Conservation (phyloP, 2,797 vertebrate species). For the Enteromius paludinosus region DNA sequence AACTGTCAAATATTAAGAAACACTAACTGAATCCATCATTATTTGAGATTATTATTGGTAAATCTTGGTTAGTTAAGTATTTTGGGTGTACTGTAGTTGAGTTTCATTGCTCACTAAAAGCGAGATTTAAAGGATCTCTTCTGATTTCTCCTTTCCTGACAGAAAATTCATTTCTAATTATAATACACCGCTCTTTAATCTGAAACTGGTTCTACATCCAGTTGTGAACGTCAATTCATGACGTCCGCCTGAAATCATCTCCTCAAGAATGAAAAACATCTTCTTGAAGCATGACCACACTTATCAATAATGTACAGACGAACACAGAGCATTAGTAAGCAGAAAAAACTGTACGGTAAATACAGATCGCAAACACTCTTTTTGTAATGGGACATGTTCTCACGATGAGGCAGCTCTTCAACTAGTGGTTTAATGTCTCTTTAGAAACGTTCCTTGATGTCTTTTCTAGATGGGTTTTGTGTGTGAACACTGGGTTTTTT, state of each 20-base stretch:
- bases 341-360: not conserved
- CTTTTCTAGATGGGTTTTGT: not conserved
- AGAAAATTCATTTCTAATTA: not conserved
- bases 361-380: too few relatives aligned
- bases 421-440: not conserved
- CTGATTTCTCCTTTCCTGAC: not conserved
- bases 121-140: not conserved
- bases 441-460: not conserved
- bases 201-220: not conserved
- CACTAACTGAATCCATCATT: not conserved
- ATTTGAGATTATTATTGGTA: not conserved
- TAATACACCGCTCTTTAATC: not conserved
- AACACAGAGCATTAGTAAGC: not conserved
- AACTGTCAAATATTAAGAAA: not conserved
- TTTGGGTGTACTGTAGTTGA: not conserved
- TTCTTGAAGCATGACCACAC: not conserved
- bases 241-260: not conserved
- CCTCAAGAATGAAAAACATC: slow-evolving; percentile 3
- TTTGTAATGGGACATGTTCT: not conserved
- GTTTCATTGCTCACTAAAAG: not conserved
- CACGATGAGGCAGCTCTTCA: not conserved
- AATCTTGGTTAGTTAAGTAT: not conserved
- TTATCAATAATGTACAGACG: too few relatives aligned
- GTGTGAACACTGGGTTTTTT: not conserved
- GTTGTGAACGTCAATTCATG: not conserved